These are phyloP conservation scores for Brachionus rotundiformis DNA, from an alignment of 1,140 invertebrate genomes.

Conservation along the genomic window DNA sequence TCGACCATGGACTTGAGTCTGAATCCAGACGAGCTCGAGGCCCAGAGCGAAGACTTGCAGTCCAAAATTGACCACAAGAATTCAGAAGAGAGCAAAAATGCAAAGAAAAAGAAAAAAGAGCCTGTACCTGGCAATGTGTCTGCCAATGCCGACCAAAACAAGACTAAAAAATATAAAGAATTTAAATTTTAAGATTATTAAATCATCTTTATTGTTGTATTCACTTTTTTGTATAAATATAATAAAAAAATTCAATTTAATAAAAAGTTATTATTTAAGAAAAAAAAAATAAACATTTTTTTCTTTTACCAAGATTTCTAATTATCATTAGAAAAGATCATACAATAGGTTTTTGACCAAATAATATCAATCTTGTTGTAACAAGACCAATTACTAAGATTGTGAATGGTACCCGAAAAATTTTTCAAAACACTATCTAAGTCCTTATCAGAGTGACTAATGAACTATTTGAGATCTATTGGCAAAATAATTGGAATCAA, in stretches of 20 bases:
- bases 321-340: too few relatives aligned
- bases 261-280: too few relatives aligned
- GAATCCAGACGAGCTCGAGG: conserved; percentile 1
- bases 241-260: neutral
- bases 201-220: neutral
- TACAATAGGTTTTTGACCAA: too few relatives aligned
- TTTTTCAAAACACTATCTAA: too few relatives aligned
- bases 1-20: conserved; percentile 29
- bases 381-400: too few relatives aligned
- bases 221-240: neutral
- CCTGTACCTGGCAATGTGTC: neutral
- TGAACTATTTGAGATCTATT: too few relatives aligned
- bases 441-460: too few relatives aligned
- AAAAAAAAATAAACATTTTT: too few relatives aligned
- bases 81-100: neutral
- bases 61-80: conserved; percentile 12
- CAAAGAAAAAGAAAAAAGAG: conserved; percentile 16
- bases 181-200: conserved; percentile 39
- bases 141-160: neutral
- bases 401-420: too few relatives aligned
- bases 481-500: too few relatives aligned
- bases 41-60: conserved; percentile 6
- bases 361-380: too few relatives aligned
- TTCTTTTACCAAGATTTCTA: too few relatives aligned
- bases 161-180: conserved; percentile 45